phyloP scores from a whole-genome alignment of 2,888 invertebrate species.

The Nephrotoma guestfalica region DNA sequence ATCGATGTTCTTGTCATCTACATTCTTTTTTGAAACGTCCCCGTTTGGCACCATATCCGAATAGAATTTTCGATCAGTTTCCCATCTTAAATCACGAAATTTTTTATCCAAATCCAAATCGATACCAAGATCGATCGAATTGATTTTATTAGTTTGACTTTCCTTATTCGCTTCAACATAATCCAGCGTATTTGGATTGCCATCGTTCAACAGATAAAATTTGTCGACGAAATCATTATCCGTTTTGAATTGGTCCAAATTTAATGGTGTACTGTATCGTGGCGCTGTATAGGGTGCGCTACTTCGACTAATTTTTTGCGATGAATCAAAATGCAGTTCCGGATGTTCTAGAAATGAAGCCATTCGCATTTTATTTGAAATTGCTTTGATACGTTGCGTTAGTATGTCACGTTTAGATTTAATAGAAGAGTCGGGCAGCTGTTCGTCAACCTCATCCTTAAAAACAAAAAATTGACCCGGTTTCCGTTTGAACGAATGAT shows the following conservation, averaged over 20 bases:
- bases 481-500: neutral
- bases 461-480: neutral
- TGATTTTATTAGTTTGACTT: conserved; percentile 7
- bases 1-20: neutral
- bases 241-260: neutral
- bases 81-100: conserved; percentile 13
- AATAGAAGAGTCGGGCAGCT: neutral
- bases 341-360: neutral
- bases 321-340: neutral
- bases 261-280: neutral
- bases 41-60: neutral
- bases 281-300: neutral
- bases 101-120: conserved; percentile 14
- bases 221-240: conserved; percentile 15
- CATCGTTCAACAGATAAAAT: conserved; percentile 15
- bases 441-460: neutral
- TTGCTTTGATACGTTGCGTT: neutral
- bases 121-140: conserved; percentile 11
- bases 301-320: neutral
- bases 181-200: neutral
- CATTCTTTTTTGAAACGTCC: neutral
- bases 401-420: neutral
- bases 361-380: conserved; percentile 3
- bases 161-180: neutral
- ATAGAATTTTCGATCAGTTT: neutral